Conservation (phyloP, 1,140 invertebrate species). For the Conus ventricosus region DNA sequence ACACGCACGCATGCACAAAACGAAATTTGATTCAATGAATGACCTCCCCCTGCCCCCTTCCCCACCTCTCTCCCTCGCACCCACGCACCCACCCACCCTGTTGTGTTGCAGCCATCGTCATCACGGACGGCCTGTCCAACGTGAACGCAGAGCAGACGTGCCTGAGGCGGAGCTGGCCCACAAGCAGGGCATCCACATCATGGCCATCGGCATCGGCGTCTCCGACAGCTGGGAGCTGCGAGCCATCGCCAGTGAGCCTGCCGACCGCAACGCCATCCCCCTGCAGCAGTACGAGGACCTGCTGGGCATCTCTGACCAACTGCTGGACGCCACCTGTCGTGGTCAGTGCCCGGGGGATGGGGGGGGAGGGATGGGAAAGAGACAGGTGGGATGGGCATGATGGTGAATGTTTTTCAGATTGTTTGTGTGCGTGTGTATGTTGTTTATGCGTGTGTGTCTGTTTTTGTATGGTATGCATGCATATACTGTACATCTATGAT, state of each 20-base stretch:
- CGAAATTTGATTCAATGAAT: no score
- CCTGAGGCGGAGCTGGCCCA: slow-evolving; percentile 56
- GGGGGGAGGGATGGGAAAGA: no score
- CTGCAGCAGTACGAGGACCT: slow-evolving; percentile 53
- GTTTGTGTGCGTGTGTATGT: no score
- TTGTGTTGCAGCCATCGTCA: slow-evolving; percentile 61
- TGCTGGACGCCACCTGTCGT: slow-evolving; percentile 57
- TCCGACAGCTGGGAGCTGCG: slow-evolving; percentile 59
- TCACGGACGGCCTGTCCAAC: slow-evolving; percentile 69
- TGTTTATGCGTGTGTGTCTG: no score
- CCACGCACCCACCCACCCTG: not conserved
- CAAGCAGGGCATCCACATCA: slow-evolving; percentile 59
- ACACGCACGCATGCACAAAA: no score
- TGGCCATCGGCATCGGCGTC: slow-evolving; percentile 62
- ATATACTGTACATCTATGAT: no score
- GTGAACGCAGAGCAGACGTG: slow-evolving; percentile 63
- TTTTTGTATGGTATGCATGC: no score
- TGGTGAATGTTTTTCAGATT: no score
- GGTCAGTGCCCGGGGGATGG: slow-evolving; percentile 38
- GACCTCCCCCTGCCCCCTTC: no score
- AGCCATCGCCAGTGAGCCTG: slow-evolving; percentile 60
- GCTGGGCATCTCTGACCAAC: slow-evolving; percentile 45
- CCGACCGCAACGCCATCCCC: slow-evolving; percentile 52
- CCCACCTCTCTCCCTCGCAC: no score
- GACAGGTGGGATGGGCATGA: no score